Percentiles rank a stretch among this genome's conserved stretches.
These are phyloP conservation scores for Aurelia sp. DNA, from an alignment of 30 jellyfish, hydroid and myxozoan species.

Conservation along the genomic window DNA sequence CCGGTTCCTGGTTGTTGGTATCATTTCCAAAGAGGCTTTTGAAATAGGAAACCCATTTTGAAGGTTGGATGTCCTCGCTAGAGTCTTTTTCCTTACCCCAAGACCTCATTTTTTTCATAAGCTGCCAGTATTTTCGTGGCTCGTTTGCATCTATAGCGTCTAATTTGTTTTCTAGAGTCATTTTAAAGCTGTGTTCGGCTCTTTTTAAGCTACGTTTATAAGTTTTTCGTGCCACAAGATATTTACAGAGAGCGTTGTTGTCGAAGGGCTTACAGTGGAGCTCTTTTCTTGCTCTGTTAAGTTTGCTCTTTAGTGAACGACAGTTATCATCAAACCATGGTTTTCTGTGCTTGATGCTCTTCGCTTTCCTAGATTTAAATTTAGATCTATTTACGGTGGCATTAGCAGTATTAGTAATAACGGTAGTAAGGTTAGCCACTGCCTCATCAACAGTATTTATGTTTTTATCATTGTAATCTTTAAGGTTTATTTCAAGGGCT, in stretches of 20 bases:
- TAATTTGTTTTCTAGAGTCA: background rate
- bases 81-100: background rate
- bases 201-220: background rate
- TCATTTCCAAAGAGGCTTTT: background rate
- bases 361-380: background rate
- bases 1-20: background rate
- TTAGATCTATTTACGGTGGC: background rate
- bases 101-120: background rate
- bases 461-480: background rate
- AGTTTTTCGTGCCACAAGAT: background rate
- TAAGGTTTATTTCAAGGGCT: background rate
- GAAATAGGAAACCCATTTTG: constrained; percentile 12
- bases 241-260: background rate
- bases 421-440: background rate
- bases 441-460: background rate
- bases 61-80: constrained; percentile 5
- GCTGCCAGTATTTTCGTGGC: background rate
- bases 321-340: constrained; percentile 9
- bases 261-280: background rate
- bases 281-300: constrained; percentile 4
- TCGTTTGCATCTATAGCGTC: background rate
- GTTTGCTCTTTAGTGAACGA: constrained; percentile 3
- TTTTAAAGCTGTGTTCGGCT: constrained; percentile 11
- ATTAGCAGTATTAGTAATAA: background rate
- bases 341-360: background rate